phyloP scores from a whole-genome alignment of 2,113 vertebrate species.

The Rattus rattus region DNA sequence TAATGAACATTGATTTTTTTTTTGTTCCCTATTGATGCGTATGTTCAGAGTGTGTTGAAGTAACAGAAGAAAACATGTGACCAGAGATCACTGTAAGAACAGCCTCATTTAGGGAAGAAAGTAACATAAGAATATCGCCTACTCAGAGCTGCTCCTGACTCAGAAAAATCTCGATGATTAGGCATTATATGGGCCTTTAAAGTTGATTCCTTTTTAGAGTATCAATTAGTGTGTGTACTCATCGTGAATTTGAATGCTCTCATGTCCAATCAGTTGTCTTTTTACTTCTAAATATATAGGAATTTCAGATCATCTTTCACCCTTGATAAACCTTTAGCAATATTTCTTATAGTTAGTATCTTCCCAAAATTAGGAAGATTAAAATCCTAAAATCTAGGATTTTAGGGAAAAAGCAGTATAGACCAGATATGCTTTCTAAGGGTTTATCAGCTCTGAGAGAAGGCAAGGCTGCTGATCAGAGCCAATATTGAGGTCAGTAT shows the following conservation, averaged over 20 bases:
- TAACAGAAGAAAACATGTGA: constrained; percentile 36
- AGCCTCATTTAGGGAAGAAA: constrained; percentile 24
- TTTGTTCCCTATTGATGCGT: constrained; percentile 41
- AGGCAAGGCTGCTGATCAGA: not conserved
- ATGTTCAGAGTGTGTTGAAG: constrained; percentile 23
- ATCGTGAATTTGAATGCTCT: constrained; percentile 5
- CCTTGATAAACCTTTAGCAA: not conserved
- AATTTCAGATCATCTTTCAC: constrained; percentile 9
- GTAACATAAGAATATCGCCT: constrained; percentile 63
- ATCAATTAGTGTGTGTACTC: constrained; percentile 14
- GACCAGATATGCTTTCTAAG: not conserved
- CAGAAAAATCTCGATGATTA: constrained; percentile 82
- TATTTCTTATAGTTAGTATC: not conserved
- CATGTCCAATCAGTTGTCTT: not conserved
- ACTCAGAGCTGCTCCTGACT: constrained; percentile 44
- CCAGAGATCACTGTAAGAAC: constrained; percentile 58
- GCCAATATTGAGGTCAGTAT: not conserved
- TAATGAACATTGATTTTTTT: constrained; percentile 53
- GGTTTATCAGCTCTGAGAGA: not conserved
- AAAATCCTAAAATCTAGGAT: not conserved
- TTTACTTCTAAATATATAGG: not conserved
- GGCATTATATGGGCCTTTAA: constrained; percentile 75
- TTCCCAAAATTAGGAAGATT: not conserved
- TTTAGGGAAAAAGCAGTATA: not conserved
- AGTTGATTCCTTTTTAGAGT: constrained; percentile 57